Base-by-base conservation (phyloP, 2,113 vertebrate species). In the Solenodon paradoxus region DNA sequence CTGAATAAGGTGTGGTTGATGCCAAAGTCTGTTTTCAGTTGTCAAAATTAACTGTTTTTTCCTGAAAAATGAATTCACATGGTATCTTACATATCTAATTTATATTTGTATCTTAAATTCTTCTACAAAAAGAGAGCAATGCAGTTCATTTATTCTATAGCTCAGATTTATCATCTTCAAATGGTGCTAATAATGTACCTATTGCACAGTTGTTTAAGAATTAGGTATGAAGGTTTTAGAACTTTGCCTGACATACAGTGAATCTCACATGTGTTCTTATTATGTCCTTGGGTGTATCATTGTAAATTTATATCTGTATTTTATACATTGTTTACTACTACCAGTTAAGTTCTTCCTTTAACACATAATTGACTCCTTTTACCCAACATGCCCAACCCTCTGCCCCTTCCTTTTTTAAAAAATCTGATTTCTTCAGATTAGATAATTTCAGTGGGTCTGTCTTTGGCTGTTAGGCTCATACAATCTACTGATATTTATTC, bases 201-300 rank as follows among this genome's bases (percentile, higher is more conserved):
- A 0, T 59, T 40, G 53, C 77, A 1, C 22, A 64, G 13, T 77
- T 83, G 28, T 87, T 80, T 83, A 51, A 96, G 47, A 80, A 80
- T 47, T 72, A 74, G 69, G 49, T 75, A 32, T 47, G 22, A 83
- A 4, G 11, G 42, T 2, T 11, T 92, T 89, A 83, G 38, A 92
- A n/a, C 5, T 68, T 40, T 93, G 12, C 2, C 24, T 69, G 55
- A 13, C 42, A 35, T 51, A 49, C 1, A 95, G 63, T 72, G 68
- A 68, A 9, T 28, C 84, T 53, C 61, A 10, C 28, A 49, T 86
- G 15, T n/a, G 0, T 63, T 81, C 15, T 94, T 91, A 72, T 91
- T 75, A 61, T 91, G 84, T 93, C 17, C 20, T 83, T 95, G 20
- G 15, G 17, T 90, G 22, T 83, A n/a, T 68, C 22, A 92, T 90